These are phyloP conservation scores for Lottia scabra DNA, from an alignment of 2,888 invertebrate genomes.

Conservation along the genomic window DNA sequence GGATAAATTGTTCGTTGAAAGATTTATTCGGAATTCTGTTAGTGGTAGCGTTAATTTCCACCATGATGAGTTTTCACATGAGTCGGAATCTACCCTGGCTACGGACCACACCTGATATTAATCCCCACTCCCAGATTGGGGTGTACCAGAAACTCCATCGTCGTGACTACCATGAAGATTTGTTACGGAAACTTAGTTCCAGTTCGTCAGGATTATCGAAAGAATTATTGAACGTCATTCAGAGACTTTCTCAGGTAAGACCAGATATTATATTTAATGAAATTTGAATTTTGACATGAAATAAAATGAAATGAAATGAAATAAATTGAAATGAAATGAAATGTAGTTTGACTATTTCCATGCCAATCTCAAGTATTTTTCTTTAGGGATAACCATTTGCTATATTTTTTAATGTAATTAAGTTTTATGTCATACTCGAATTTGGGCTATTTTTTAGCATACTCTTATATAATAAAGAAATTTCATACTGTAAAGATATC, in stretches of 20 bases:
- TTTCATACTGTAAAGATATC: too few relatives aligned
- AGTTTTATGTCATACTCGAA: too few relatives aligned
- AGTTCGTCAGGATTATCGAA: background rate
- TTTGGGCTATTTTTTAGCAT: too few relatives aligned
- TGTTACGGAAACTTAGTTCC: background rate
- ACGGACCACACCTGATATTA: slow-evolving; percentile 9
- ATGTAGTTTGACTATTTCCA: too few relatives aligned
- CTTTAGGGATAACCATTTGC: too few relatives aligned
- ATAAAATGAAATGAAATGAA: too few relatives aligned
- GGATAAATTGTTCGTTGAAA: slow-evolving; percentile 17
- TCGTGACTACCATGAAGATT: slow-evolving; percentile 10
- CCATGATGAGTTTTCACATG: slow-evolving; percentile 20
- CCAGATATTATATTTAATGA: too few relatives aligned
- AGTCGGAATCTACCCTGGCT: slow-evolving; percentile 22
- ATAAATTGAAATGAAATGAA: background rate
- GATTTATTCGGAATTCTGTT: slow-evolving; percentile 18
- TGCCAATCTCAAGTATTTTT: too few relatives aligned
- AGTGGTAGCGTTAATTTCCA: slow-evolving; percentile 16
- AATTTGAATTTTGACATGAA: too few relatives aligned
- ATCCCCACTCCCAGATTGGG: slow-evolving; percentile 8
- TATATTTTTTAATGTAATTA: too few relatives aligned
- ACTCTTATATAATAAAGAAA: too few relatives aligned
- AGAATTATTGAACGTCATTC: background rate
- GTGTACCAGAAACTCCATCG: slow-evolving; percentile 12
- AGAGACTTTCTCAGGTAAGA: background rate